Evolutionary conservation across 2,888 invertebrate genomes (phyloP), one percentile per base, ranked within the genome.

Genomic region (Eumerus sabulonum): DNA sequence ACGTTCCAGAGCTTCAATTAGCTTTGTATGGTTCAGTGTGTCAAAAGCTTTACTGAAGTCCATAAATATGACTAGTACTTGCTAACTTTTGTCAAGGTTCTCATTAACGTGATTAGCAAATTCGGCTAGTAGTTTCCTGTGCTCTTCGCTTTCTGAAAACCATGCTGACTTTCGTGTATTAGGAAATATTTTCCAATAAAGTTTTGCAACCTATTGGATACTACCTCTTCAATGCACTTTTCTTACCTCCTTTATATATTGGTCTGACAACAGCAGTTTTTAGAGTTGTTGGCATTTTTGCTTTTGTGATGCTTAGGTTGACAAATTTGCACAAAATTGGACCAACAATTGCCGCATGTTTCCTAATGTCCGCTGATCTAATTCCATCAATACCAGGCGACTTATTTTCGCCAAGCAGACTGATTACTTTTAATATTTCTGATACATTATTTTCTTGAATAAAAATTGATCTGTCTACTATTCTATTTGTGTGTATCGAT

Each of bases 321-420:
- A 44, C 4, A 0, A 54, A 4, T 42, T 54, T 54, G 3, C 42
- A 54, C 19, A 19, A 9, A 11, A 38, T 38, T 7, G 51, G 51
- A 35, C 14, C 51, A 51, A 27, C 2, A 7, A 27, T 27, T 2
- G 2, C 7, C 27, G 27, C 3, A 7, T 27, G 27, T 19, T 7
- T 48, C 19, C 7, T 19, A 12, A 48, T 48, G 17, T 48, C 48
- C 1, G 12, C n/a, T 18, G 19, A 11, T 19, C 19, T 18, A 19
- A 18, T 51, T n/a, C 51, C 36, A 35, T 35, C 36, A 36, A 35
- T 14, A 14, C 14, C 51, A 1, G 51, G 51, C 11, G 51, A 36
- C 11, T 51, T 51, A 14, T 14, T 0, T 51, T 36, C 36, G 13
- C 51, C 35, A 2, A 27, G 2, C 27, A 7, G 3, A 4, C 7